Base-by-base conservation (phyloP, 2,113 vertebrate genomes). In the Catharus fuscescens region DNA sequence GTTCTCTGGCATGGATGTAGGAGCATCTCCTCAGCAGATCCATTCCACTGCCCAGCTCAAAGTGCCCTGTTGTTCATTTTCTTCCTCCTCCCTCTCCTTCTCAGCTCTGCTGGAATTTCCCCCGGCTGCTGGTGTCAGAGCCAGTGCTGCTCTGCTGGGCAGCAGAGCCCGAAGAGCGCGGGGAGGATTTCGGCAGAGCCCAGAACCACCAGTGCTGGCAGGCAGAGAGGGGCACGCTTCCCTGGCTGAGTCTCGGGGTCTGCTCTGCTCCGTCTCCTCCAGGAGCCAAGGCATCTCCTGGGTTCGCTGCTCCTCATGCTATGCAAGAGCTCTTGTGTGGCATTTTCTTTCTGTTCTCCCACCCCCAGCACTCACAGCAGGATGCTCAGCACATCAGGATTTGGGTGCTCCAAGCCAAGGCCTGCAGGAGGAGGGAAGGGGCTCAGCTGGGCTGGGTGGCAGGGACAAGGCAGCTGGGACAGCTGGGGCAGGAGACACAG, bases 171-270 rank as follows among this genome's bases (percentile, higher is more conserved):
- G 26, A 47, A 67, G 47, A 32, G 18, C 47, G 17, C 0, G 4
- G 29, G 25, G 18, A 78, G 32, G 10, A 31, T 54, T 60, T 86
- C 1, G 3, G 38, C 74, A 60, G 18, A 73, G 3, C 7, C 38
- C 73, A 65, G 38, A 72, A 9, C 7, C 29, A 40, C n/a, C 66
- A 42, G 14, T 19, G 12, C 25, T 18, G 45, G n/a, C n/a, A 40
- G n/a, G 8, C 8, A 40, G 53, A 47, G 38, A 60, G 53, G 18
- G 53, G 14, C 5, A 34, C 0, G 0, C 2, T 7, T 24, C 26
- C 38, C 29, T 60, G 57, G 23, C 44, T n/a, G 24, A 50, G 32
- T 28, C 65, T 13, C 3, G 24, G 8, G 7, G 18, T 8, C n/a
- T 40, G 18, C 18, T 60, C n/a, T 85, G 32, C 25, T 85, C 20